Evolutionary conservation across 2,113 vertebrate species (phyloP).

Genomic region (Coracopsis vasa): DNA sequence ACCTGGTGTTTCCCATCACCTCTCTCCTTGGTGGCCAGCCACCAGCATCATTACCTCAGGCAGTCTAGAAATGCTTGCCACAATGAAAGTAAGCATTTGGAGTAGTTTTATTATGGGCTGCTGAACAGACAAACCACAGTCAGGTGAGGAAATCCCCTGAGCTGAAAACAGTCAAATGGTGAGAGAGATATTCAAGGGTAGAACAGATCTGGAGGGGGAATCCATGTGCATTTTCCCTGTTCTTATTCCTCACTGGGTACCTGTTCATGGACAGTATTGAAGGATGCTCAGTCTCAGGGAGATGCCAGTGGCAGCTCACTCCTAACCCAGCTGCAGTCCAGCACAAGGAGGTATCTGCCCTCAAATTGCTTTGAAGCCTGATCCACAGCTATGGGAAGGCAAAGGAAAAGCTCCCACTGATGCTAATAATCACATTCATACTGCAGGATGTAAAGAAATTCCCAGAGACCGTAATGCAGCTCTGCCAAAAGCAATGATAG

Average conservation of each 20-base stretch:
- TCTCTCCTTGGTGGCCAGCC: not conserved
- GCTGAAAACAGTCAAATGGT: not conserved
- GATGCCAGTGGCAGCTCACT: not conserved
- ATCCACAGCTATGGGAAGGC: not conserved
- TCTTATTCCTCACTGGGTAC: not conserved
- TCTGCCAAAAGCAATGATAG: not conserved
- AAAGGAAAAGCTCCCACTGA: not conserved
- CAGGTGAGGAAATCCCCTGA: not conserved
- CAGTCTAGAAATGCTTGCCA: not conserved
- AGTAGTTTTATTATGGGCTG: not conserved
- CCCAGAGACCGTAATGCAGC: accelerated
- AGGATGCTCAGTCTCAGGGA: accelerated
- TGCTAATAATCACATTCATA: not conserved
- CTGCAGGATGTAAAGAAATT: not conserved
- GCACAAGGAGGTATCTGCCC: not conserved
- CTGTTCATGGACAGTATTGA: not conserved
- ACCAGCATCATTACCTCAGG: not conserved
- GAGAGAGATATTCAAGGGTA: not conserved
- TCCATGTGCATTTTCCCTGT: not conserved
- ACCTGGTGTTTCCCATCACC: not conserved
- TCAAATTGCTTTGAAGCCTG: not conserved
- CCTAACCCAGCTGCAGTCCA: not conserved
- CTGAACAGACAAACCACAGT: not conserved
- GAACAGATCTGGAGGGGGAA: not conserved
- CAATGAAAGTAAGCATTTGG: not conserved